phyloP scores from a whole-genome alignment of 2,797 vertebrate genomes.

The Chaetodon trifasciatus region DNA sequence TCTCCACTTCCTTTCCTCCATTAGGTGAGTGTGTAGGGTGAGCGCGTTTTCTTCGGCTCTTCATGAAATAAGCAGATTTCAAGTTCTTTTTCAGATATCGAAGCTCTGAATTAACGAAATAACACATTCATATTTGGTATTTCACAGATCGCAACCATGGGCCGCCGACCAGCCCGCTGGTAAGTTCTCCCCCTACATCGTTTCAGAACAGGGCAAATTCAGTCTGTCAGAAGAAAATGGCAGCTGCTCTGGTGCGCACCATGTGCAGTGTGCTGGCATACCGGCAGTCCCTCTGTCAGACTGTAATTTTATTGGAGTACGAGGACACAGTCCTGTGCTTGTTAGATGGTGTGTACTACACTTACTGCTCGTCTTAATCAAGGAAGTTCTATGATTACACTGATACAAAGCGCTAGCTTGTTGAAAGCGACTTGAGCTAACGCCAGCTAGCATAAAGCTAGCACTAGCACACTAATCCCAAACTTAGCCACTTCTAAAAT shows the following conservation, averaged over 20 bases:
- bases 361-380: accelerated
- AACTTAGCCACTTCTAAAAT: accelerated
- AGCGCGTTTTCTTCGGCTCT: slow-evolving; percentile 50
- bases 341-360: accelerated
- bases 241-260: slow-evolving; percentile 70
- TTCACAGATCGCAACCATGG: slow-evolving; percentile 85
- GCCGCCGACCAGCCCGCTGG: slow-evolving; percentile 90
- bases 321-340: accelerated
- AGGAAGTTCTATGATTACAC: accelerated
- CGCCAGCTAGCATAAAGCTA: not conserved
- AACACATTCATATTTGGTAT: slow-evolving; percentile 20
- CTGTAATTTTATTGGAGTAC: accelerated
- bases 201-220: not conserved
- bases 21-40: slow-evolving; percentile 87
- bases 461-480: not conserved
- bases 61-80: not conserved
- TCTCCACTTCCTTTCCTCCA: slow-evolving; percentile 85
- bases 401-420: not conserved
- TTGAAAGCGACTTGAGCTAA: not conserved
- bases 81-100: accelerated
- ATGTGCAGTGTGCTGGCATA: slow-evolving; percentile 68
- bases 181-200: slow-evolving; percentile 62
- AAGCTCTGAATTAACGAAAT: accelerated
- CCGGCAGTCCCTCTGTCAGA: not conserved
- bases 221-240: slow-evolving; percentile 78